Evolutionary conservation across 2,888 invertebrate species (phyloP).

Genomic region (Hyles lineata): DNA sequence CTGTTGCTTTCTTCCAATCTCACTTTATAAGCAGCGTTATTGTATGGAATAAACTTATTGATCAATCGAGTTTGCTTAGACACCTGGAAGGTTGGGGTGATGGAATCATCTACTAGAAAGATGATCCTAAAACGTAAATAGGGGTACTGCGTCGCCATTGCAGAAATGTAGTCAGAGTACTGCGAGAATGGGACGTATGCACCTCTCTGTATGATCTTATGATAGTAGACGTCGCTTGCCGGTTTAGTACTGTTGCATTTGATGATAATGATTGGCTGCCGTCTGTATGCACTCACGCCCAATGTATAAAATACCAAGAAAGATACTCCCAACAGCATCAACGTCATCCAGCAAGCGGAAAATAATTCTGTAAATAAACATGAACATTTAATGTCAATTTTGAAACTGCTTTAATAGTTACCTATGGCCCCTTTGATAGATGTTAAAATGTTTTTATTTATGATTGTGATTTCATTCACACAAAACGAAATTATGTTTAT

Average conservation of each 20-base stretch:
- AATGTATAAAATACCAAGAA: slow-evolving; percentile 69
- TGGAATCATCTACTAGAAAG: slow-evolving; percentile 70
- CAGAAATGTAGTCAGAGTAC: slow-evolving; percentile 64
- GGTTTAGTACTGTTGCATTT: slow-evolving; percentile 61
- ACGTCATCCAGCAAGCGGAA: slow-evolving; percentile 76
- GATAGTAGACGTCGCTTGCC: slow-evolving; percentile 65
- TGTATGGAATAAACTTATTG: slow-evolving; percentile 53
- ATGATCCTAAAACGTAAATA: slow-evolving; percentile 61
- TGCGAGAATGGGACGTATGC: slow-evolving; percentile 52
- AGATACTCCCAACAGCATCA: slow-evolving; percentile 67
- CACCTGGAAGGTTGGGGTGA: slow-evolving; percentile 46
- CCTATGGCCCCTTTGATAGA: no score
- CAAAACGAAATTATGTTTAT: no score
- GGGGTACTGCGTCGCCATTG: slow-evolving; percentile 65
- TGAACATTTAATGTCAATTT: not conserved
- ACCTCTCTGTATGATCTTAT: slow-evolving; percentile 62
- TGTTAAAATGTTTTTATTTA: no score
- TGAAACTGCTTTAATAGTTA: not conserved
- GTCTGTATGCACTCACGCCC: slow-evolving; percentile 62
- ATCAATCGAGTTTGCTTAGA: slow-evolving; percentile 54
- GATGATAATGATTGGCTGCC: slow-evolving; percentile 58
- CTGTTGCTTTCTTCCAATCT: slow-evolving; percentile 52
- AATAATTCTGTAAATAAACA: slow-evolving; percentile 64
- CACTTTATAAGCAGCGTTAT: slow-evolving; percentile 39
- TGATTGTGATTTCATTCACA: no score